A percentile compares a stretch with the other conserved stretches of the same genome.
These are phyloP conservation scores for Mya arenaria DNA, from an alignment of 1,140 invertebrate species.

Conservation along the genomic window DNA sequence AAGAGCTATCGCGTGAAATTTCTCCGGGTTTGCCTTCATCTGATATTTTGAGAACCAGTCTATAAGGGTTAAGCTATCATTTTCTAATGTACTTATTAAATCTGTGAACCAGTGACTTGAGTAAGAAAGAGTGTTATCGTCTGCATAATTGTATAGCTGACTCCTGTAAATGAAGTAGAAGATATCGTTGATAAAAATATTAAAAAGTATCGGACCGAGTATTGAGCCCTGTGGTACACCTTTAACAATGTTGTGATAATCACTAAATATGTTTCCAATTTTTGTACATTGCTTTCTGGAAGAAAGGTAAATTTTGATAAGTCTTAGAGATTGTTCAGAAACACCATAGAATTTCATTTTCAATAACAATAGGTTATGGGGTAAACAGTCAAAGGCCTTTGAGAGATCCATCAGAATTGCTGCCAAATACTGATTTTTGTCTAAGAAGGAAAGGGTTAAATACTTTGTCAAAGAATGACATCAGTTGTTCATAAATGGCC, in stretches of 20 bases:
- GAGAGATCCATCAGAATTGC: slow-evolving; percentile 53
- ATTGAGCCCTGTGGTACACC: slow-evolving; percentile 28
- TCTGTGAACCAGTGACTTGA: background rate
- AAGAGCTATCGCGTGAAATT: too few species aligned
- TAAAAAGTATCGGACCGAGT: slow-evolving; percentile 39
- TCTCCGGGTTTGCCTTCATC: background rate
- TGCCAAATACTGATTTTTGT: slow-evolving; percentile 45
- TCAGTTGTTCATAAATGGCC: slow-evolving; percentile 29
- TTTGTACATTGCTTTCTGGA: slow-evolving; percentile 36
- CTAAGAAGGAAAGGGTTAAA: slow-evolving; percentile 46
- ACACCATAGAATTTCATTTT: slow-evolving; percentile 45
- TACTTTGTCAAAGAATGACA: slow-evolving; percentile 8
- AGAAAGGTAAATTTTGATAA: slow-evolving; percentile 12
- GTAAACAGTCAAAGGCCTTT: slow-evolving; percentile 53
- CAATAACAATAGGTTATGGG: slow-evolving; percentile 25
- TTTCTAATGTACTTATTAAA: background rate
- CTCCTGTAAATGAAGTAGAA: slow-evolving; percentile 19
- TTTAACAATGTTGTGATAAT: slow-evolving; percentile 20
- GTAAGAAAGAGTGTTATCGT: background rate
- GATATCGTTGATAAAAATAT: slow-evolving; percentile 33
- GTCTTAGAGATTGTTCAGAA: slow-evolving; percentile 4
- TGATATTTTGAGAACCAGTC: background rate
- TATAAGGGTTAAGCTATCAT: background rate
- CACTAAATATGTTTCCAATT: slow-evolving; percentile 37
- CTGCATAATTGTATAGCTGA: background rate